Evolutionary conservation across 2,888 invertebrate genomes (phyloP).

Genomic region (Teleiodes luculella): DNA sequence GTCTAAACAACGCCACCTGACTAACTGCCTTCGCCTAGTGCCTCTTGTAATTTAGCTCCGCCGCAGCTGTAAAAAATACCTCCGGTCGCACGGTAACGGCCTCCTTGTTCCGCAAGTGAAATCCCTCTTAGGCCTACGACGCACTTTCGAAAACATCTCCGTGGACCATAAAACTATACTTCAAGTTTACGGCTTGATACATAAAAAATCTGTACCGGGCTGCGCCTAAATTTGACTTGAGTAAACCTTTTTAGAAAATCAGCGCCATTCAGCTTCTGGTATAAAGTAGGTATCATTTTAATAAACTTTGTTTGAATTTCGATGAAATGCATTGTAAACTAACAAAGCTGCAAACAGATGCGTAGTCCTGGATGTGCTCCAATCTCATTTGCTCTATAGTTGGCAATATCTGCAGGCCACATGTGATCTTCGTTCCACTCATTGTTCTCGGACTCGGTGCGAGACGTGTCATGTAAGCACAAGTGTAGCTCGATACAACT

Average conservation of each 20-base stretch:
- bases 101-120: conserved; percentile 35
- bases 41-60: conserved; percentile 11
- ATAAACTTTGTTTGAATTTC: conserved; percentile 10
- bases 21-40: conserved; percentile 33
- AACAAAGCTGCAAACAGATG: conserved; percentile 35
- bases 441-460: conserved; percentile 51
- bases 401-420: conserved; percentile 55
- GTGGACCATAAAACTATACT: conserved; percentile 50
- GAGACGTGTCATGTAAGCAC: conserved; percentile 63
- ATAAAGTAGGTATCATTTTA: conserved; percentile 9
- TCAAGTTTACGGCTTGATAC: conserved; percentile 46
- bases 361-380: conserved; percentile 46
- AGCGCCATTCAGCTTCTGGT: background rate
- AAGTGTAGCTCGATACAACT: conserved; percentile 41
- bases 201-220: conserved; percentile 44
- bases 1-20: conserved; percentile 66
- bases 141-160: conserved; percentile 49
- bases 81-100: conserved; percentile 13
- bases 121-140: conserved; percentile 40
- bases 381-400: conserved; percentile 54
- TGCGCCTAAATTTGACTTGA: conserved; percentile 42
- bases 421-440: conserved; percentile 57
- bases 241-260: conserved; percentile 24
- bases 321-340: conserved; percentile 15
- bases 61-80: conserved; percentile 11